Base-by-base conservation (phyloP, 2,113 vertebrate species). In the Caranx melampygus region DNA sequence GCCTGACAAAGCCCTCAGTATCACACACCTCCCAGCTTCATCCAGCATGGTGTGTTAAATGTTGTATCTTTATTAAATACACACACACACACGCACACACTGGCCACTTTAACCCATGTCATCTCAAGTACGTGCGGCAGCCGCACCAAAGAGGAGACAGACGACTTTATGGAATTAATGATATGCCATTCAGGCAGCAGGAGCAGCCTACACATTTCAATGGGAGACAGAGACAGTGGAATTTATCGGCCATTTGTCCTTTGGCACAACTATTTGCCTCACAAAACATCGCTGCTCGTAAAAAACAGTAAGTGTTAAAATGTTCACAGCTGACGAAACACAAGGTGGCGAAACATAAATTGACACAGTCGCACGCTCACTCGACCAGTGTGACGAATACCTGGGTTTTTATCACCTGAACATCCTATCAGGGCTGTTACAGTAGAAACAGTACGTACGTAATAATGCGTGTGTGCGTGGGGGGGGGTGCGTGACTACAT, bases 11-110 rank as follows among this genome's bases (percentile, higher is more conserved):
- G 37, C 58, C 21, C 13, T 26, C 58, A 20, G 63, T 52, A 31
- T 18, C 55, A 54, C 55, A 68, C 64, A 72, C 57, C 51, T 63
- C 37, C 26, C 18, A 1, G 20, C 15, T 35, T 79, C 60, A 55
- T 37, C 12, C 57, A 65, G 7, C 16, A 42, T 57, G 58, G 20
- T 61, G 20, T 5, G 2, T 55, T 75, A n/a, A 15, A 62, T 69
- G 3, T 51, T 33, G 37, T 18, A 55, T 51, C 54, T 62, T 26
- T 18, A 54, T 81, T 35, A 73, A 35, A 51, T 26, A 16, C 45
- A 34, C 26, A 26, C 26, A 26, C 26, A 26, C 26, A 26, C 26
- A 26, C 26, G n/a, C 3, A 58, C 20, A 51, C 33, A 72, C 45
- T 44, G 51, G 4, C 13, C 57, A 5, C n/a, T 68, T 34, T 5